A percentile compares a stretch with the other conserved stretches of the same genome.
phyloP scores from a whole-genome alignment of 2,797 vertebrate species.

The Urophycis tenuis region DNA sequence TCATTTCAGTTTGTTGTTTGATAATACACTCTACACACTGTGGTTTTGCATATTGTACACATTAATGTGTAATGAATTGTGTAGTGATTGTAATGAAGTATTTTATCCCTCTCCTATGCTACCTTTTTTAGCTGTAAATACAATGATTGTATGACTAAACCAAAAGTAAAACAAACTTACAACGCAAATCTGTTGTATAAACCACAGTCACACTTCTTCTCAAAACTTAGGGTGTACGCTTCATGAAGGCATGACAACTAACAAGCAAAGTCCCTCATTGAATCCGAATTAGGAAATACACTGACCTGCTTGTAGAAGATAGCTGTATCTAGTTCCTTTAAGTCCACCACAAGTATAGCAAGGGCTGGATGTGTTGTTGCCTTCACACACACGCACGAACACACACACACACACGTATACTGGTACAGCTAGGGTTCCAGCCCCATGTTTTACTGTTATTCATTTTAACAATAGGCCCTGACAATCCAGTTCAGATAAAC shows the following conservation, averaged over 20 bases:
- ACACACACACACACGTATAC: background rate
- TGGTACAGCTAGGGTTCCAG: no score
- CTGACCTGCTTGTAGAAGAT: background rate
- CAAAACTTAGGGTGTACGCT: background rate
- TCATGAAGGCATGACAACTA: background rate
- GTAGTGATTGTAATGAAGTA: background rate
- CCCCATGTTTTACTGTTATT: no score
- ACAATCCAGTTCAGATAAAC: no score
- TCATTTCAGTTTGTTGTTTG: background rate
- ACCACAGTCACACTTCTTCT: no score
- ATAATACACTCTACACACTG: background rate
- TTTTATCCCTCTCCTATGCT: no score
- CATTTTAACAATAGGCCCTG: no score
- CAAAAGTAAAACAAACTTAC: no score
- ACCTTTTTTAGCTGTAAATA: no score
- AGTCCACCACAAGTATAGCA: background rate
- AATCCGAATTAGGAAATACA: background rate
- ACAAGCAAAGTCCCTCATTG: background rate
- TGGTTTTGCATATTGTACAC: background rate
- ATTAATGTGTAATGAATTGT: background rate
- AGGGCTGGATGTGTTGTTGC: background rate
- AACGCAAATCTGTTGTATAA: no score
- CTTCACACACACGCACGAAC: background rate
- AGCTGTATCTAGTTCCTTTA: background rate
- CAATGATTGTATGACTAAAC: no score